Evolutionary conservation across 2,113 vertebrate species (phyloP).

Genomic region (Harpagus bidentatus): DNA sequence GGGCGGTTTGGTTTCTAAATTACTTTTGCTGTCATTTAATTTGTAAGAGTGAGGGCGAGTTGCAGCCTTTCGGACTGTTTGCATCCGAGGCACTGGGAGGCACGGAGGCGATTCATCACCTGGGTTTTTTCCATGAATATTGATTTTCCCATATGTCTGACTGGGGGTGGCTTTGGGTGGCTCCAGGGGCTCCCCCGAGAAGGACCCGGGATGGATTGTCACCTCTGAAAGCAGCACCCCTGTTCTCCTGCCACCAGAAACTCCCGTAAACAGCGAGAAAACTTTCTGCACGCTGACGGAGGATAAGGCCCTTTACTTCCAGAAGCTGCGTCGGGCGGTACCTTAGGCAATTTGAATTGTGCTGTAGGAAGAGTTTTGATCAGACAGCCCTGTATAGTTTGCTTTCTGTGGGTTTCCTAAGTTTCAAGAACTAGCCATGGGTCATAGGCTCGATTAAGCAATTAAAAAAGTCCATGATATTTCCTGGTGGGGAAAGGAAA

Average conservation of each 20-base stretch:
- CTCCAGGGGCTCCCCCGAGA: neutral
- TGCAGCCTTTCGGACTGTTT: neutral
- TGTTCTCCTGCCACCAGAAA: neutral
- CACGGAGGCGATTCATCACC: rapidly evolving
- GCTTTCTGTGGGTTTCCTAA: neutral
- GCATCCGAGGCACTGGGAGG: neutral
- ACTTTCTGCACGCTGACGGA: neutral
- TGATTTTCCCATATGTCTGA: neutral
- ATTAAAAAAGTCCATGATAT: neutral
- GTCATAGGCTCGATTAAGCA: neutral
- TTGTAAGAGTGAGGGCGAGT: neutral
- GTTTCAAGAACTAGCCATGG: neutral
- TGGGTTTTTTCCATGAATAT: neutral
- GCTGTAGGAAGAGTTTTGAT: neutral
- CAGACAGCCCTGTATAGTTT: neutral
- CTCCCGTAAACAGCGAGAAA: neutral
- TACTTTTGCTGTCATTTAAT: neutral
- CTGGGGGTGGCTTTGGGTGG: neutral
- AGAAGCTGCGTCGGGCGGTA: neutral
- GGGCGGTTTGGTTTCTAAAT: neutral
- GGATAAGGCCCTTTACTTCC: neutral
- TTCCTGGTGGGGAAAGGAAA: neutral
- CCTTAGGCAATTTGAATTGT: neutral
- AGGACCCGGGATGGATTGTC: neutral
- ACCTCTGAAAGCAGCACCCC: neutral